Evolutionary conservation across 2,888 invertebrate genomes (phyloP).

Genomic region (Papilio gigon): DNA sequence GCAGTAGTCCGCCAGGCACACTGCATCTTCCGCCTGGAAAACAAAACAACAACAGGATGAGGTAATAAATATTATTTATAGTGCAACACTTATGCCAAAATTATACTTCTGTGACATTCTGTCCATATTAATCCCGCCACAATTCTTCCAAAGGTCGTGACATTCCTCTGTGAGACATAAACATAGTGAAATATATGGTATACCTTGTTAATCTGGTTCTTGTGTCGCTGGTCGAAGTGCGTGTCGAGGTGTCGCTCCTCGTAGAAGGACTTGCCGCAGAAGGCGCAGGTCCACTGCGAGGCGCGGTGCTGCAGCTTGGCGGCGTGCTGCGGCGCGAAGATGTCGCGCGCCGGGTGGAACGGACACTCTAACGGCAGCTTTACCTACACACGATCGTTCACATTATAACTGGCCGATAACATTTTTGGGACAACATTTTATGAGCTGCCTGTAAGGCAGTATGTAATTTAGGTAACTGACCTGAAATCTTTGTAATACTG

Average conservation of each 20-base stretch:
- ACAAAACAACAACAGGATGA: conserved; percentile 2
- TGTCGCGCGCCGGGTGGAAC: conserved; percentile 92
- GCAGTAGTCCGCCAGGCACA: conserved; percentile 96
- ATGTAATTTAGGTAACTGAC: conserved; percentile 51
- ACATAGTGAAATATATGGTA: conserved; percentile 12
- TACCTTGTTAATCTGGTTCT: conserved; percentile 91
- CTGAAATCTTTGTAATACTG: conserved; percentile 93
- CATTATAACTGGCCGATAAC: too few relatives aligned
- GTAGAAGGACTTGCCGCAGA: conserved; percentile 95
- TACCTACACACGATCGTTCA: conserved; percentile 71
- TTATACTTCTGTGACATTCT: not conserved
- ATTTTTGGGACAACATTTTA: too few relatives aligned
- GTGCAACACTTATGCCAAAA: not conserved
- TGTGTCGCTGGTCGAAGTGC: conserved; percentile 95
- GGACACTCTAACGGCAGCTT: conserved; percentile 94
- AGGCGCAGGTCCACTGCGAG: conserved; percentile 94
- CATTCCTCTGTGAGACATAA: not conserved
- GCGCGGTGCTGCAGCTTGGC: conserved; percentile 92
- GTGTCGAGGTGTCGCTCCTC: conserved; percentile 93
- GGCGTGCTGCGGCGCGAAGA: conserved; percentile 92
- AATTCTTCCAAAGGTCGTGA: not conserved
- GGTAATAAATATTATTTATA: not conserved
- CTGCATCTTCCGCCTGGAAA: conserved; percentile 92
- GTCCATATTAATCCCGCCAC: not conserved
- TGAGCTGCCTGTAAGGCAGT: not conserved